phyloP scores from a whole-genome alignment of 2,888 invertebrate species.

The Listrodromus nycthemerus region DNA sequence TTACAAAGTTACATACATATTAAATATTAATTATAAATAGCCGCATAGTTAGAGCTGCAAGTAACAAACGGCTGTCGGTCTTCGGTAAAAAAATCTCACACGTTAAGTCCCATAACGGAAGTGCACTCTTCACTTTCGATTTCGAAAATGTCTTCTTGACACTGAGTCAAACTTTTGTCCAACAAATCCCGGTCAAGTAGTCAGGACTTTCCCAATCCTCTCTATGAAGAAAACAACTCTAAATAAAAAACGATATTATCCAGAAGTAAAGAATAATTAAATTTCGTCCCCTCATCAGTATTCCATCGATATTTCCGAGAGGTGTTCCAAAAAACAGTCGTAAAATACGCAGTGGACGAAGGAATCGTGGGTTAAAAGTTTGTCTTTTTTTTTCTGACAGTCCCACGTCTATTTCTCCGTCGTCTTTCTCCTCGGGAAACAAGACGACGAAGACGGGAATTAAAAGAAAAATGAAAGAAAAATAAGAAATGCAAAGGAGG shows the following conservation, averaged over 20 bases:
- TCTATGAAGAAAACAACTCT: neutral
- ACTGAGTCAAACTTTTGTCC: neutral
- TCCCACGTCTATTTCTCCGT: conserved; percentile 26
- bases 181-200: neutral
- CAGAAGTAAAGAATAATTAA: neutral
- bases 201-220: neutral
- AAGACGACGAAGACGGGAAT: conserved; percentile 6
- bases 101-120: neutral
- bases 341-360: conserved; percentile 13
- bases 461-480: conserved; percentile 33
- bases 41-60: neutral
- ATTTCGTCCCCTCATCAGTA: conserved; percentile 6
- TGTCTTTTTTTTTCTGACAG: conserved; percentile 47
- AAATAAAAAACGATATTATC: neutral
- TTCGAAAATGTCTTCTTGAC: neutral
- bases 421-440: conserved; percentile 17
- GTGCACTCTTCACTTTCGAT: neutral
- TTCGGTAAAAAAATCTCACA: neutral
- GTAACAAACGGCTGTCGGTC: neutral
- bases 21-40: neutral
- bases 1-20: neutral
- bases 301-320: conserved; percentile 23
- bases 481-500: conserved; percentile 59
- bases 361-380: neutral
- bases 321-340: conserved; percentile 55